Evolutionary conservation across 2,797 vertebrate species (phyloP).

Genomic region (Craterocephalus amniculus): DNA sequence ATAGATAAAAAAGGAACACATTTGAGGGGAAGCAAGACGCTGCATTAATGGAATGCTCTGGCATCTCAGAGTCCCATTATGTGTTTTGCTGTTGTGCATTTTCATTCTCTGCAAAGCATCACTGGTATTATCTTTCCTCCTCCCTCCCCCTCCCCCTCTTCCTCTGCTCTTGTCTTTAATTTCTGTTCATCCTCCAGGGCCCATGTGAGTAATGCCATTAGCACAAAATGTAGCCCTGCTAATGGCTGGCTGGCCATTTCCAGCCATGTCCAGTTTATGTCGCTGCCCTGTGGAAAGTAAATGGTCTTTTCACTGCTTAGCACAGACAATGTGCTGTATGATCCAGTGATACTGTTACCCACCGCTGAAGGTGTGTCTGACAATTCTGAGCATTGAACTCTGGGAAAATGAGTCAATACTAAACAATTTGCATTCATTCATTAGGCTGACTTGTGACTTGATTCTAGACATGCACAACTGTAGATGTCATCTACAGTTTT

Average conservation of each 20-base stretch:
- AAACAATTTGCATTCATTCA: neutral
- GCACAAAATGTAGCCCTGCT: slow-evolving; percentile 48
- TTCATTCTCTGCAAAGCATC: slow-evolving; percentile 47
- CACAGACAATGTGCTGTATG: neutral
- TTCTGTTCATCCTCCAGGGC: slow-evolving; percentile 64
- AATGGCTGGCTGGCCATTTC: slow-evolving; percentile 66
- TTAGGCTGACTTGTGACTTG: neutral
- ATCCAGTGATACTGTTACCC: neutral
- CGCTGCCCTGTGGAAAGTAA: slow-evolving; percentile 18
- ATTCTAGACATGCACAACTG: neutral
- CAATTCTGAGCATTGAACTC: neutral
- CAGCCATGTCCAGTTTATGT: slow-evolving; percentile 41
- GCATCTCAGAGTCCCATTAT: slow-evolving; percentile 40
- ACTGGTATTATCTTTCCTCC: slow-evolving; percentile 60
- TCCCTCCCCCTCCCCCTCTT: slow-evolving; percentile 30
- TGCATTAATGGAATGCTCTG: slow-evolving; percentile 35
- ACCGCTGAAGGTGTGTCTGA: neutral
- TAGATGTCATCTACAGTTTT: too few relatives aligned
- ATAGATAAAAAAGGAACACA: neutral
- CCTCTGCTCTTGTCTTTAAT: slow-evolving; percentile 63
- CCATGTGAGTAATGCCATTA: slow-evolving; percentile 73
- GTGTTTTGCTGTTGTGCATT: slow-evolving; percentile 9
- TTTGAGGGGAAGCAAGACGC: neutral
- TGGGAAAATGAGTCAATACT: neutral
- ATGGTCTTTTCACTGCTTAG: slow-evolving; percentile 20